Conservation (phyloP, 2,888 invertebrate species). For the Melanchra persicariae region DNA sequence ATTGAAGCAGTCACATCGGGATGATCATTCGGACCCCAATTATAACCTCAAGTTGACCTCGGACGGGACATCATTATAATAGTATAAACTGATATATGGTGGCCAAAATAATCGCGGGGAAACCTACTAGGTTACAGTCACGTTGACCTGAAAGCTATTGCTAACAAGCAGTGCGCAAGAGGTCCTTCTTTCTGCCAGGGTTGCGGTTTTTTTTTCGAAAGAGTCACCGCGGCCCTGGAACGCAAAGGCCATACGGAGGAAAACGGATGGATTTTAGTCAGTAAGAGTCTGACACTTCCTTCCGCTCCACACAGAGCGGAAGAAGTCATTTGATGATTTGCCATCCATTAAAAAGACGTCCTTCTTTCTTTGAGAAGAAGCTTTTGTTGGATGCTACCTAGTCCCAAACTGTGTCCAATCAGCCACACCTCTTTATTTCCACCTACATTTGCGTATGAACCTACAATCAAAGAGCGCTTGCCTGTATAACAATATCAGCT, state of each 20-base stretch:
- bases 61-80: not conserved
- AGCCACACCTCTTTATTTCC: slow-evolving; percentile 6
- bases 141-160: not conserved
- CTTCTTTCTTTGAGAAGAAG: not conserved
- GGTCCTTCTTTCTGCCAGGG: not conserved
- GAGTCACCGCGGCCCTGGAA: no score
- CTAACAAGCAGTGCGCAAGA: not conserved
- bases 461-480: slow-evolving; percentile 35
- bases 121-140: not conserved
- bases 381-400: no score
- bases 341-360: no score
- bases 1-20: not conserved
- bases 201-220: no score
- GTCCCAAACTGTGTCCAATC: not conserved
- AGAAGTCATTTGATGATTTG: no score
- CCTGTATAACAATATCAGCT: slow-evolving; percentile 24
- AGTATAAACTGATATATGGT: not conserved
- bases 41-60: no score
- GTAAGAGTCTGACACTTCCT: no score
- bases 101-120: not conserved
- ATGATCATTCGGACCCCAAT: not conserved
- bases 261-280: no score
- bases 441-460: slow-evolving; percentile 11
- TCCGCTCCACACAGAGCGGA: no score
- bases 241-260: no score